A percentile compares a stretch with the other conserved stretches of the same genome.
These are phyloP conservation scores for Mormoops blainvillei DNA, from an alignment of 2,113 vertebrate genomes.

Conservation along the genomic window DNA sequence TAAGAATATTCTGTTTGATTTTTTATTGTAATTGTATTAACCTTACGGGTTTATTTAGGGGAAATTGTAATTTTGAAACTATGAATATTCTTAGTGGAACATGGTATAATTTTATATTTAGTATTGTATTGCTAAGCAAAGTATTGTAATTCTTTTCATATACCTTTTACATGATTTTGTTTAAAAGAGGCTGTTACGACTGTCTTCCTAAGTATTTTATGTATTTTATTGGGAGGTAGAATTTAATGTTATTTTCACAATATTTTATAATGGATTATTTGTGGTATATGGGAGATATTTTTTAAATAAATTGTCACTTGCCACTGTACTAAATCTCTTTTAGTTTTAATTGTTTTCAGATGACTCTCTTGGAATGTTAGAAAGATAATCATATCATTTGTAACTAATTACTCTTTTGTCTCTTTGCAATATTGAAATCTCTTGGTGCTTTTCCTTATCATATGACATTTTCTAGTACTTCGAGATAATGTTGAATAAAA, in stretches of 20 bases:
- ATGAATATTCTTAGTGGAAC: background rate
- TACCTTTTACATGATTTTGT: background rate
- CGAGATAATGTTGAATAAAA: background rate
- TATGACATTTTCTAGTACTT: constrained; percentile 43
- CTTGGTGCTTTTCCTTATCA: constrained; percentile 10
- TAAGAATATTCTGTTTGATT: background rate
- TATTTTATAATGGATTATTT: constrained; percentile 30
- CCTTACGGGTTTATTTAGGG: background rate
- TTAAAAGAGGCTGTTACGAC: background rate
- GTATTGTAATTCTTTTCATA: background rate
- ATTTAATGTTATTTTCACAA: background rate
- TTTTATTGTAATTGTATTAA: constrained; percentile 29
- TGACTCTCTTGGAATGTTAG: constrained; percentile 17
- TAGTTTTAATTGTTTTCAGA: constrained; percentile 43
- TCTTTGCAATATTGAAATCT: constrained; percentile 3
- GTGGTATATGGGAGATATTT: background rate
- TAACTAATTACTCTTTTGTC: constrained; percentile 15
- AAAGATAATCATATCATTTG: constrained; percentile 24
- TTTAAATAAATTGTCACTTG: constrained; percentile 12
- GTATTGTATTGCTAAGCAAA: background rate
- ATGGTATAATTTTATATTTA: background rate
- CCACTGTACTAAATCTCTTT: constrained; percentile 5
- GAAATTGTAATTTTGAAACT: constrained; percentile 8
- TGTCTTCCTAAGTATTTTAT: background rate
- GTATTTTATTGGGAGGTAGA: background rate